Base-by-base conservation (phyloP, 2,888 invertebrate genomes). In the Conchocele bisecta region DNA sequence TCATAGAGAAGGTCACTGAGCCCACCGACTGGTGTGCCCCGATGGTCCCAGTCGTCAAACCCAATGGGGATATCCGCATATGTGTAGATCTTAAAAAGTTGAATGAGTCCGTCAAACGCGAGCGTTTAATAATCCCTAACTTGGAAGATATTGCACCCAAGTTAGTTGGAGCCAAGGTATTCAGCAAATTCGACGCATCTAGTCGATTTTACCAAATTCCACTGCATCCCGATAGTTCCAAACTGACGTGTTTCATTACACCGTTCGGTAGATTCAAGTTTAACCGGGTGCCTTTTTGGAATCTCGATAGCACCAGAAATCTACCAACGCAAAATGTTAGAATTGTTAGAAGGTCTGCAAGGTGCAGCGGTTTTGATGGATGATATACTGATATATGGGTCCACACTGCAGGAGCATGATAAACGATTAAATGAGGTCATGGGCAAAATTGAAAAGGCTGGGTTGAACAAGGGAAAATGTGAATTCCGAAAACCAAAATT, bases 401-500 rank as follows among this genome's bases (percentile, higher is more conserved):
- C 20, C 13, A 39, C 46, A 28, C 1, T n/a, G 13, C 44, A 57
- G 17, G 65, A 66, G 17, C 79, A 81, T 53, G 76, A 76, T 29
- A 22, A 22, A 24, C 17, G 46, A 9, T 63, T 79, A 11, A 35
- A 61, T 20, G 26, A 28, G 11, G 66, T 63, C 11, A 37, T 77
- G 11, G 26, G 56, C 1, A 48, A 42, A 29, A 48, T 77, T 3
- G 20, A 59, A 17, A 33, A 50, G 17, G 26, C 68, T 11, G 64
- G 69, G 9, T 57, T 83, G 35, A 82, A 80, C 59, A 51, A 67
- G 28, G 65, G 69, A 17, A 72, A 82, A 44, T 79, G 76, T 48
- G 37, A 53, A 26, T 60, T 79, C 17, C 41, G 79, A 31, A 53
- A 60, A 35, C 13, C 29, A 1, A 13, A 28, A 37, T 39, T 79